phyloP scores from a whole-genome alignment of 2,888 invertebrate species.

The Steinernema scapterisci region DNA sequence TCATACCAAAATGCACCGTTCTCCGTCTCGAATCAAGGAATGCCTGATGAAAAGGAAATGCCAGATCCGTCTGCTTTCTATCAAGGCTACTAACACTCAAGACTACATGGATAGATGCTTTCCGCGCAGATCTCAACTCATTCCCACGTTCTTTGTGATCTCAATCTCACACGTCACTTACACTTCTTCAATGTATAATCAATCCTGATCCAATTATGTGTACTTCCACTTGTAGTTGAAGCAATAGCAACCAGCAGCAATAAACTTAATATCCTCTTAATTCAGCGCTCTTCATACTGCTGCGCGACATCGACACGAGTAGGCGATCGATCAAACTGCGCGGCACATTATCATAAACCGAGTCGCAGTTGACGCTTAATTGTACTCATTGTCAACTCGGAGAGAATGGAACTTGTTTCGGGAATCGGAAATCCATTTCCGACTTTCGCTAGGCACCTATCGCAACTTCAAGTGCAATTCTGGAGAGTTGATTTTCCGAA shows the following conservation, averaged over 20 bases:
- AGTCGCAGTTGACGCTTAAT: conserved; percentile 16
- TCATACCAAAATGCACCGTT: conserved; percentile 21
- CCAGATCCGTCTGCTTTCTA: conserved; percentile 11
- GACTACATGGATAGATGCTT: neutral
- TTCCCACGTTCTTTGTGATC: neutral
- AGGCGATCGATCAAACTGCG: conserved; percentile 9
- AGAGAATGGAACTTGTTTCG: conserved; percentile 2
- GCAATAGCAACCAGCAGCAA: conserved; percentile 2
- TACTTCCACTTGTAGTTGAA: neutral
- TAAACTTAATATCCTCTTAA: neutral
- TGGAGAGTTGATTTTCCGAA: too few relatives aligned
- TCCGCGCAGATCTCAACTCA: neutral
- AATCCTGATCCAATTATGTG: neutral
- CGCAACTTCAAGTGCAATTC: neutral
- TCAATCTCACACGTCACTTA: conserved; percentile 17
- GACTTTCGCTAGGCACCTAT: neutral
- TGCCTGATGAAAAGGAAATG: conserved; percentile 9
- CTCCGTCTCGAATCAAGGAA: conserved; percentile 12
- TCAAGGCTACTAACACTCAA: neutral
- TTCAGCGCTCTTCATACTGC: neutral
- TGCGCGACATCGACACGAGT: neutral
- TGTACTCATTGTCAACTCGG: conserved; percentile 17
- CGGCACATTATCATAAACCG: neutral
- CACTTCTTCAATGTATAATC: neutral
- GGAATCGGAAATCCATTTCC: neutral